Conservation (phyloP, 2,888 invertebrate genomes). For the Eumacrocentrus americanus region DNA sequence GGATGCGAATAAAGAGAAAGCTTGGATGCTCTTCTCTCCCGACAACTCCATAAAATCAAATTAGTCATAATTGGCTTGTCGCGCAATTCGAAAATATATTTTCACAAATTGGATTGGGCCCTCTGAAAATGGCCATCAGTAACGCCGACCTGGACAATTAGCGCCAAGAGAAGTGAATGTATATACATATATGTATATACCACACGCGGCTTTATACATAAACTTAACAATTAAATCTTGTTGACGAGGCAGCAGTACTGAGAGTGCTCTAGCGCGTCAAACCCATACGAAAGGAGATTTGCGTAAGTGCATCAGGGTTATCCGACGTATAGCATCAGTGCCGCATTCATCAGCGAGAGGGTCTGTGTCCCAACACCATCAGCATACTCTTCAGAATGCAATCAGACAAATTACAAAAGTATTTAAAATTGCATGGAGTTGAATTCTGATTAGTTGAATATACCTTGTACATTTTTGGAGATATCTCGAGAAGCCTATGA, state of each 20-base stretch:
- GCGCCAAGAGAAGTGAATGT: background rate
- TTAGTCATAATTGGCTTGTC: conserved; percentile 51
- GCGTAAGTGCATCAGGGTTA: background rate
- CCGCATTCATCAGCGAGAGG: too few relatives aligned
- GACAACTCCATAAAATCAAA: conserved; percentile 42
- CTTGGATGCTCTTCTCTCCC: conserved; percentile 21
- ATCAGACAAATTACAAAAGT: too few relatives aligned
- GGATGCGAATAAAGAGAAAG: conserved; percentile 27
- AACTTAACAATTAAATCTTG: conserved; percentile 3
- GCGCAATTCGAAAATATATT: conserved; percentile 50
- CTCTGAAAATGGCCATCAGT: conserved; percentile 43
- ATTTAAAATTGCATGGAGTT: too few relatives aligned
- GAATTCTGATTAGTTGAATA: too few relatives aligned
- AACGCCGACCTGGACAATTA: conserved; percentile 41
- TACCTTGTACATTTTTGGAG: too few relatives aligned
- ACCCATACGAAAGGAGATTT: background rate
- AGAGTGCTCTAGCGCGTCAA: background rate
- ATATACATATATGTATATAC: background rate
- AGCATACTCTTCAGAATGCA: too few relatives aligned
- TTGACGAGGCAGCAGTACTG: background rate
- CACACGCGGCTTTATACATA: background rate
- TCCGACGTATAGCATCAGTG: too few relatives aligned
- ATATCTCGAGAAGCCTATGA: too few relatives aligned
- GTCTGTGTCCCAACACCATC: too few relatives aligned
- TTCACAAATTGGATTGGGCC: conserved; percentile 45